Base-by-base conservation (phyloP, 1,140 invertebrate species). In the Manduca sexta region DNA sequence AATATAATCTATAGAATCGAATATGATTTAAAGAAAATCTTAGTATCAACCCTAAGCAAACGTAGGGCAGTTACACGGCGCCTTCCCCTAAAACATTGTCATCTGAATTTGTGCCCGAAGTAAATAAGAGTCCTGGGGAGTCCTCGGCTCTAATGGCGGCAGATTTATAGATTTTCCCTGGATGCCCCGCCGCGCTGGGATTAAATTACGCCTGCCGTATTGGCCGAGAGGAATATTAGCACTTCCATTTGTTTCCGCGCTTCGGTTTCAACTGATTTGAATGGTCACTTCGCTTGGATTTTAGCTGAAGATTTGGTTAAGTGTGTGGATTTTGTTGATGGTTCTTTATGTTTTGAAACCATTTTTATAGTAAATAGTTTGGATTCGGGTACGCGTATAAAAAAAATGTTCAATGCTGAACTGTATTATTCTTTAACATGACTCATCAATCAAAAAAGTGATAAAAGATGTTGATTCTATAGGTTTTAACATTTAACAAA, bases 71-170 rank as follows among this genome's bases (percentile, higher is more conserved):
- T 82, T 72, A 74, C 69, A 74, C 74, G 70, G 70, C 69, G 73
- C 74, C 75, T 82, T 82, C 78, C 78, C 81, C 81, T 82, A 84
- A 82, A 82, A 84, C 81, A 84, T 84, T 84, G 81, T 84, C 81
- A 84, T 84, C 81, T 82, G 77, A 84, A 84, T 84, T 84, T 76
- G 78, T 80, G 81, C 78, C 64, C 77, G 77, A 70, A 82, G 81
- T 84, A 84, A 84, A 84, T 84, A 84, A 82, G 81, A 82, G 74
- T 82, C 76, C 74, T 63, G 78, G 77, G 74, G 76, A 81, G 76
- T 74, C 65, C 66, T 63, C 51, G 56, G 60, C 60, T 74, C 68
- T 84, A 84, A 84, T 84, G 81, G 81, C 76, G 81, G 78, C 76
- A 84, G 81, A 84, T 84, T 84, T 84, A 84, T 84, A 84, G 80